Conservation (phyloP, 2,113 vertebrate species). For the Apus apus region DNA sequence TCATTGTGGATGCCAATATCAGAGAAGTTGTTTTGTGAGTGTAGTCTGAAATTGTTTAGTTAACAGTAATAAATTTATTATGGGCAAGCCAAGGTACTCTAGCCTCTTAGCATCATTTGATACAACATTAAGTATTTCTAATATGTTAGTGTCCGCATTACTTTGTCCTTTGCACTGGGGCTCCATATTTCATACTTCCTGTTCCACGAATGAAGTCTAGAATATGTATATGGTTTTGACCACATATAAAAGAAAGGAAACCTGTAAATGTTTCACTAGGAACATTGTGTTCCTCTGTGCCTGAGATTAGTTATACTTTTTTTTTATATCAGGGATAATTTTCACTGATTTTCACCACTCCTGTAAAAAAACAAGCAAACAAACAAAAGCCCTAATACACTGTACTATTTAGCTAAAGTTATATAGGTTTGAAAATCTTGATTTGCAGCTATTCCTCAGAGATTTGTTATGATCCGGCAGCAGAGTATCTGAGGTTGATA, state of each 20-base stretch:
- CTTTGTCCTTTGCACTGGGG: neutral
- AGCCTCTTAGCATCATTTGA: neutral
- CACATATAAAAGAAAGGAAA: neutral
- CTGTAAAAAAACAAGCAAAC: neutral
- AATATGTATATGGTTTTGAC: neutral
- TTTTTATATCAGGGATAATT: neutral
- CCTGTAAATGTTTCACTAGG: neutral
- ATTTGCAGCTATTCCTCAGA: neutral
- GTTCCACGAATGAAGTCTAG: neutral
- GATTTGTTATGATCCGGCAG: neutral
- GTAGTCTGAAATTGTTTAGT: neutral
- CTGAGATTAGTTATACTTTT: neutral
- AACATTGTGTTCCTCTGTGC: neutral
- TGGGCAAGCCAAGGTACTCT: neutral
- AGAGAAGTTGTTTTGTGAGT: neutral
- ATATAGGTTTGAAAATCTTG: neutral
- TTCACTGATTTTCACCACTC: neutral
- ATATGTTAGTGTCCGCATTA: neutral
- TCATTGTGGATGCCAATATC: neutral
- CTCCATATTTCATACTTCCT: neutral
- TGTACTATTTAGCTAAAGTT: neutral
- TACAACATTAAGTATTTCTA: neutral
- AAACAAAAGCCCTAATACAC: neutral
- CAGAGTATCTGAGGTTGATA: neutral
- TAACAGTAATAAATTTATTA: neutral